A percentile compares a stretch with the other conserved stretches of the same genome.
Conservation (phyloP, 2,113 vertebrate species). For the Anolis carolinensis region DNA sequence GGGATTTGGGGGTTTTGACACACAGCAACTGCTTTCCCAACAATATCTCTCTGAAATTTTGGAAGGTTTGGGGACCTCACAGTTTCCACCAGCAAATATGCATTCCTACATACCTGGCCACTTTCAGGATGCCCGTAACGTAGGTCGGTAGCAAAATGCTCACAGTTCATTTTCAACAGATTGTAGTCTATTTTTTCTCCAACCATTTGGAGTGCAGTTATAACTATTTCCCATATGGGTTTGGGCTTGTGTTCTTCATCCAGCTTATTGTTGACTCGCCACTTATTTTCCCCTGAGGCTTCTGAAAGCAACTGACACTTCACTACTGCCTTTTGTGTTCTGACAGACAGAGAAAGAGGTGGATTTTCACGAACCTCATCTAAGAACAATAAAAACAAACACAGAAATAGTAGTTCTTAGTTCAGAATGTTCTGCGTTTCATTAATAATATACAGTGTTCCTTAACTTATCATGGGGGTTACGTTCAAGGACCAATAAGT, state of each 20-base stretch:
- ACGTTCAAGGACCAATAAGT: too few species aligned
- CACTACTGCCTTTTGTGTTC: background rate
- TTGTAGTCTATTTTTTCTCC: background rate
- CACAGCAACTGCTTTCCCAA: too few species aligned
- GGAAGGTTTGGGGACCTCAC: too few species aligned
- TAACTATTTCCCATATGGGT: background rate
- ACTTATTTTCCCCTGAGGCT: background rate
- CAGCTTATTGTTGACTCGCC: background rate
- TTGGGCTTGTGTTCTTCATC: background rate
- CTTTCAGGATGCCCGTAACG: background rate
- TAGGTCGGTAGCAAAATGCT: background rate
- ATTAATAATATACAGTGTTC: background rate
- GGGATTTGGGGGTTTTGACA: too few species aligned
- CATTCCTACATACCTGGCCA: background rate
- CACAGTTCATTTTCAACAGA: background rate
- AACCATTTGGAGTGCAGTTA: background rate
- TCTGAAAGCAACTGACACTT: background rate
- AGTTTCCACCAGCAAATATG: background rate
- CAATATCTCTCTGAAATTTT: too few species aligned
- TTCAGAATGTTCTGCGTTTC: background rate
- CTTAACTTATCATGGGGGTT: too few species aligned
- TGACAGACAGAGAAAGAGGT: background rate
- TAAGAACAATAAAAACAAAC: background rate
- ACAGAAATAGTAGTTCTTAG: background rate
- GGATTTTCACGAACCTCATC: background rate